These are phyloP conservation scores for Halcyon senegalensis DNA, from an alignment of 2,113 vertebrate species.

Conservation along the genomic window DNA sequence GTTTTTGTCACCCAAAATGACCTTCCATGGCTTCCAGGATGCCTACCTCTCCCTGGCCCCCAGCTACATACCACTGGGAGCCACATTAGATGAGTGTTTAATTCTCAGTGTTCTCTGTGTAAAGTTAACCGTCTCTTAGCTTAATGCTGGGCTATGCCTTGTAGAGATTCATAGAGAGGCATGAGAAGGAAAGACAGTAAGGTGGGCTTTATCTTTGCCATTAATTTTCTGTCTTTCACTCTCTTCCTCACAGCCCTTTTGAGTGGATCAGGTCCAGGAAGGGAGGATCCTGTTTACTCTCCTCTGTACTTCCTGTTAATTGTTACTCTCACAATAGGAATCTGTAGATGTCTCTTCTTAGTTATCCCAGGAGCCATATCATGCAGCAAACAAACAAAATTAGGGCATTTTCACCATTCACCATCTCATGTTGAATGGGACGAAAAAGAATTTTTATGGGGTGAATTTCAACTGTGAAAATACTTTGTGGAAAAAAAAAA, in stretches of 20 bases:
- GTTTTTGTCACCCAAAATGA: slow-evolving; percentile 64
- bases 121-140: slow-evolving; percentile 38
- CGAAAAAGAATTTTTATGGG: neutral
- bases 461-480: neutral
- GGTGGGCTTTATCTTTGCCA: neutral
- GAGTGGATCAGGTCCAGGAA: neutral
- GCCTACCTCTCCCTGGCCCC: slow-evolving; percentile 64
- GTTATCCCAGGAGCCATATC: neutral
- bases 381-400: slow-evolving; percentile 2
- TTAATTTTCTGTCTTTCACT: neutral
- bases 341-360: neutral
- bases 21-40: slow-evolving; percentile 64
- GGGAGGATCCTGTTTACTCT: neutral
- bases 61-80: slow-evolving; percentile 43
- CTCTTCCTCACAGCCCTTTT: neutral
- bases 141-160: neutral
- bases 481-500: neutral
- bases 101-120: neutral
- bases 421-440: neutral
- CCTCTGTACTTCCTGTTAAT: neutral
- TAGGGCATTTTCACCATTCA: neutral
- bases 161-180: neutral
- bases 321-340: neutral
- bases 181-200: neutral
- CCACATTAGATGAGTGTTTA: slow-evolving; percentile 17